Base-by-base conservation (phyloP, 2,113 vertebrate genomes). In the Amphilophus citrinellus region DNA sequence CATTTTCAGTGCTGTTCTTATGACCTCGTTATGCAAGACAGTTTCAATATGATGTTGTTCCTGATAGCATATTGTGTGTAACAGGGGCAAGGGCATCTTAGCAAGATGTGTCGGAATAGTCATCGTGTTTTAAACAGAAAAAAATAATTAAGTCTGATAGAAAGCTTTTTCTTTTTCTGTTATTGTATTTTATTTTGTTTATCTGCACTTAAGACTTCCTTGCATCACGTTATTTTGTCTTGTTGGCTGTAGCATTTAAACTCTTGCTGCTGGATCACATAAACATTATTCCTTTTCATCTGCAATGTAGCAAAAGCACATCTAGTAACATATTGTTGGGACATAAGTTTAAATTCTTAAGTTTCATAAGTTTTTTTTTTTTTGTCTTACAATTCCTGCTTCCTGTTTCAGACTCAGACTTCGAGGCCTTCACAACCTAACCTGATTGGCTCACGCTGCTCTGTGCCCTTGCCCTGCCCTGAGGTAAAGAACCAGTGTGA, bases 321-420 rank as follows among this genome's bases (percentile, higher is more conserved):
- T 83, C 27, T 76, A 20, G 50, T 32, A 22, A 30, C 58, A 39
- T 56, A 61, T 35, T 32, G 17, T 32, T 24, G 3, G 20, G 37
- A 42, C 17, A 57, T 59, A 15, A 77, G 4, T 60, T 66, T 61
- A 8, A 78, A 78, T 71, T 14, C 61, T 9, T 79, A 22, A 27
- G 27, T 27, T 27, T 27, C 27, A 27, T 27, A 27, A 27, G 27
- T 27, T 27, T 27, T 27, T 2, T 6, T 6, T 53, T 30, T 80
- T 88, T 87, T 90, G 86, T 93, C 91, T 95, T 76, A 91, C 76
- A 79, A 68, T 88, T 93, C 87, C 92, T 96, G 78, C 93, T 94
- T 94, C 90, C 91, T 86, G 87, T 97, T 96, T 93, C 96, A 97
- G 96, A 96, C 86, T 95, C 96, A 90, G 96, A 97, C 94, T 96